Conservation (phyloP, 2,797 vertebrate species). For the Spondyliosoma cantharus region DNA sequence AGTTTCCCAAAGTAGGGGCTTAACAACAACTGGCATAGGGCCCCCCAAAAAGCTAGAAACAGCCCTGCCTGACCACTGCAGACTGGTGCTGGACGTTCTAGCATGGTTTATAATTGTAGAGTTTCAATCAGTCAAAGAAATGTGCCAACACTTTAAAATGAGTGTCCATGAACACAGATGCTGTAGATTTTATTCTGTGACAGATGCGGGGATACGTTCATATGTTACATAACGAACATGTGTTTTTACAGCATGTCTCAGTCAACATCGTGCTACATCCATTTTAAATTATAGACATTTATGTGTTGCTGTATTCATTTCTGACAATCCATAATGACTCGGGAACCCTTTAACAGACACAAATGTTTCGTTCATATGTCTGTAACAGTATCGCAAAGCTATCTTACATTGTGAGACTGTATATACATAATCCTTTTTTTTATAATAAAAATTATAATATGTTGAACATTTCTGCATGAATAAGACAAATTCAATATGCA, state of each 20-base stretch:
- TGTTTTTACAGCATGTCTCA: not conserved
- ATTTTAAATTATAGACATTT: conserved; percentile 5
- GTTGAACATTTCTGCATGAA: conserved; percentile 54
- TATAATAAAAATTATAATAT: conserved; percentile 32
- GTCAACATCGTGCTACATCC: not conserved
- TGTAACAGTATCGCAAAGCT: not conserved
- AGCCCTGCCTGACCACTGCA: too few species aligned
- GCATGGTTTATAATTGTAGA: too few species aligned
- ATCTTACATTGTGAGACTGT: not conserved
- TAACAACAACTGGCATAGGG: too few species aligned
- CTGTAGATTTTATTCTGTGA: too few species aligned
- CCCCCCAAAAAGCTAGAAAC: too few species aligned
- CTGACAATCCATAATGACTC: not conserved
- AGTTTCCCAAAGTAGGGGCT: too few species aligned
- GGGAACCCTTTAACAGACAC: not conserved
- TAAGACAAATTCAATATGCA: conserved; percentile 80
- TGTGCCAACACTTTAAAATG: too few species aligned
- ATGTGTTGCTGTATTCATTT: not conserved
- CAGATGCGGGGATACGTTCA: too few species aligned
- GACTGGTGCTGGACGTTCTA: too few species aligned
- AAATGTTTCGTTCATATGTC: not conserved
- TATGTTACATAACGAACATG: too few species aligned
- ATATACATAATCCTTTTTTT: not conserved
- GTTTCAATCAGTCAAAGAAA: too few species aligned
- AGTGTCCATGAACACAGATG: too few species aligned